Conservation (phyloP, 2,797 vertebrate species). For the Xyrichtys novacula region DNA sequence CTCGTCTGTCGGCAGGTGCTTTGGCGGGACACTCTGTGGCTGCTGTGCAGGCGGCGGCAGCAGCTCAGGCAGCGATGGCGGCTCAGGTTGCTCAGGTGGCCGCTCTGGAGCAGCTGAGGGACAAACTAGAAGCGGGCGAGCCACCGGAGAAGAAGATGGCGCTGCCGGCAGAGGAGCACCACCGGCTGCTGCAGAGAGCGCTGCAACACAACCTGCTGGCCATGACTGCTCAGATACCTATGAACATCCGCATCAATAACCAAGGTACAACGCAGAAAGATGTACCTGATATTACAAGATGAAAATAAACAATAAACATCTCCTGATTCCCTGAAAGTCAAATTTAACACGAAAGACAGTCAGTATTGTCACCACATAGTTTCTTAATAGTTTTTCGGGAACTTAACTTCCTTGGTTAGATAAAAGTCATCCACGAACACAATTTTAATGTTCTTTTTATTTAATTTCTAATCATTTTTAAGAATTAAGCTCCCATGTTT, state of each 20-base stretch:
- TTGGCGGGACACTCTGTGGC: conserved; percentile 89
- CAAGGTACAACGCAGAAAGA: conserved; percentile 85
- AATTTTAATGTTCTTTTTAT: no score
- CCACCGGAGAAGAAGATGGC: conserved; percentile 97
- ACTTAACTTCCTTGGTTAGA: no score
- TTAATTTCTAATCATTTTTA: neutral
- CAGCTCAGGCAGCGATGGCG: conserved; percentile 85
- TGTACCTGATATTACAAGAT: no score
- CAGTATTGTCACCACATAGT: no score
- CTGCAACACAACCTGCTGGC: conserved; percentile 97
- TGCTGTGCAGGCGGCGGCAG: conserved; percentile 87
- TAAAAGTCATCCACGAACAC: no score
- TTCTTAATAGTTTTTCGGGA: no score
- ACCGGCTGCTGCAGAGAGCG: conserved; percentile 92
- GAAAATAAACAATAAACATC: no score
- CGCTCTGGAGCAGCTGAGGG: conserved; percentile 94
- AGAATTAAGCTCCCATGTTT: neutral
- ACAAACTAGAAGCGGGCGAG: conserved; percentile 94
- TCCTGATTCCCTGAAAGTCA: no score
- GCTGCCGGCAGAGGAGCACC: conserved; percentile 91
- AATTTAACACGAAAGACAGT: no score
- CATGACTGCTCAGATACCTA: conserved; percentile 95
- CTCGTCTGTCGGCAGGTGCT: conserved; percentile 83
- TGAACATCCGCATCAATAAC: conserved; percentile 98
- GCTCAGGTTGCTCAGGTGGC: conserved; percentile 92